phyloP scores from a whole-genome alignment of 2,888 invertebrate genomes.

The Brenthis ino region DNA sequence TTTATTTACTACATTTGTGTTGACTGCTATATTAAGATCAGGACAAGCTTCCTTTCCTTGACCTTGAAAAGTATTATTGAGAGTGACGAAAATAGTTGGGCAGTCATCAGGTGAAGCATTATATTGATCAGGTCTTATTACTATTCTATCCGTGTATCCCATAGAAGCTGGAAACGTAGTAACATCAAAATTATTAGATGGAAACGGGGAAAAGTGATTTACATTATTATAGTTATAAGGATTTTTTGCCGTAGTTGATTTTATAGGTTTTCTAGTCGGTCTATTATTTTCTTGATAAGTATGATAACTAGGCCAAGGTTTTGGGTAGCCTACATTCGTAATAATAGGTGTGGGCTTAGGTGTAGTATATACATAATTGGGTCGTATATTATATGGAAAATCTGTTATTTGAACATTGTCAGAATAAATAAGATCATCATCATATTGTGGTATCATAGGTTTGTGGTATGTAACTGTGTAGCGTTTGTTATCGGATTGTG shows the following conservation, averaged over 20 bases:
- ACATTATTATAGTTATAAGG: constrained; percentile 61
- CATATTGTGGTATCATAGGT: constrained; percentile 53
- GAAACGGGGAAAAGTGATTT: constrained; percentile 54
- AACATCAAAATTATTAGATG: constrained; percentile 62
- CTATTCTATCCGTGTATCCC: constrained; percentile 71
- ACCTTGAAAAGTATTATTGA: constrained; percentile 78
- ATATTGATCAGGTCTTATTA: constrained; percentile 76
- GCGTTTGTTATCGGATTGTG: constrained; percentile 48
- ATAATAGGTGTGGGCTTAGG: constrained; percentile 68
- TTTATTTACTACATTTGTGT: constrained; percentile 85
- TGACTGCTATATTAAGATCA: constrained; percentile 86
- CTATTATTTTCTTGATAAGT: constrained; percentile 42
- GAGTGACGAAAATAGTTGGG: constrained; percentile 82
- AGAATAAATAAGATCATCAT: constrained; percentile 59
- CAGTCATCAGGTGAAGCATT: constrained; percentile 73
- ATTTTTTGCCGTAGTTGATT: constrained; percentile 58
- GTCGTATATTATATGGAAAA: constrained; percentile 51
- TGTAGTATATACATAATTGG: constrained; percentile 61
- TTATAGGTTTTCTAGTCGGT: constrained; percentile 59
- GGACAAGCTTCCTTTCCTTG: constrained; percentile 85
- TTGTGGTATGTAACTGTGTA: constrained; percentile 49
- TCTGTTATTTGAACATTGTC: constrained; percentile 62
- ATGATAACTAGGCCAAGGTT: constrained; percentile 43
- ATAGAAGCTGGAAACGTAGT: constrained; percentile 69
- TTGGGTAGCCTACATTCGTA: constrained; percentile 72